Conservation (phyloP, 2,888 invertebrate species). For the Cephus rjabovi region DNA sequence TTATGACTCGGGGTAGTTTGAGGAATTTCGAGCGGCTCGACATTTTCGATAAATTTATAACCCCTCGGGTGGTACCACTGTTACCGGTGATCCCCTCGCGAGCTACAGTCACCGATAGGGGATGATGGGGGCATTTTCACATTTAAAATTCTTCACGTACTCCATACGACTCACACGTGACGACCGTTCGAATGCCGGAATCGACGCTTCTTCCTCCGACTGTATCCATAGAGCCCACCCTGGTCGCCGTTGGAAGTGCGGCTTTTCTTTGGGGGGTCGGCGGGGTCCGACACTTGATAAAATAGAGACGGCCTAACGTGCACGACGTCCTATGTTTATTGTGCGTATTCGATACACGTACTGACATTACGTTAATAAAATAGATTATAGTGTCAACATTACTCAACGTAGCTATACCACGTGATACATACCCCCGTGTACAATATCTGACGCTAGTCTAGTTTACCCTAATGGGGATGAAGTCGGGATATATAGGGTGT, state of each 20-base stretch:
- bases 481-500: not conserved
- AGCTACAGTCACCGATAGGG: not conserved
- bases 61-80: not conserved
- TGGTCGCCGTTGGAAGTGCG: not conserved
- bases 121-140: slow-evolving; percentile 1
- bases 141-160: slow-evolving; percentile 7
- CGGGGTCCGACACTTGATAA: not conserved
- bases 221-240: not conserved
- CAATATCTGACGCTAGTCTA: not conserved
- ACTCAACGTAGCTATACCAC: not conserved
- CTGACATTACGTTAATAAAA: slow-evolving; percentile 42
- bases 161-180: not conserved
- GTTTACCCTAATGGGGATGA: not conserved
- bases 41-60: not conserved
- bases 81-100: not conserved
- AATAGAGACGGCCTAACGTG: not conserved
- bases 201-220: not conserved
- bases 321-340: slow-evolving; percentile 27
- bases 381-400: slow-evolving; percentile 37
- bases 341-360: slow-evolving; percentile 49
- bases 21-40: not conserved
- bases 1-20: not conserved
- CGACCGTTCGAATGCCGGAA: not conserved
- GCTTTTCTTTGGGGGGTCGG: not conserved
- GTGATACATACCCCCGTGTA: not conserved